Evolutionary conservation across 1,140 invertebrate genomes (phyloP).

Genomic region (Cydia pomonella): DNA sequence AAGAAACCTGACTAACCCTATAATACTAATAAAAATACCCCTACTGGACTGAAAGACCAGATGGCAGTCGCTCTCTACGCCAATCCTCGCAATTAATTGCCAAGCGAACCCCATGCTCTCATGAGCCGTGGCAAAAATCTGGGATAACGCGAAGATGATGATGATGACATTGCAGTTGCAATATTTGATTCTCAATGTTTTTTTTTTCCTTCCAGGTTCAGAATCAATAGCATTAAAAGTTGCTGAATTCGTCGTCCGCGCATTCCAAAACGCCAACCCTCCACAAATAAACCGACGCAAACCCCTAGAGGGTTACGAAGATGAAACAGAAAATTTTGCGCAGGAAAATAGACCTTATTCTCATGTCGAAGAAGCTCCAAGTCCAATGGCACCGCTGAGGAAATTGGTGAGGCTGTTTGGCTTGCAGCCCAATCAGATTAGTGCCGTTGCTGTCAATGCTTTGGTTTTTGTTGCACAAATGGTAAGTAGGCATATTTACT

Average conservation of each 20-base stretch:
- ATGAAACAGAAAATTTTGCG: constrained; percentile 46
- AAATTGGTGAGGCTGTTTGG: constrained; percentile 86
- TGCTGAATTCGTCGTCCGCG: constrained; percentile 72
- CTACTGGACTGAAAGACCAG: too few relatives aligned
- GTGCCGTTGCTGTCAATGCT: constrained; percentile 89
- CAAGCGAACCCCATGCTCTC: too few relatives aligned
- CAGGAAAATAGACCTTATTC: constrained; percentile 50
- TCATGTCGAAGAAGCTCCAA: constrained; percentile 52
- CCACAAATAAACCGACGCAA: constrained; percentile 39
- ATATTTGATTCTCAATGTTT: not conserved
- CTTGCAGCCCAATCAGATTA: constrained; percentile 87
- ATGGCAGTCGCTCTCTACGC: too few relatives aligned
- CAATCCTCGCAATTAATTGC: too few relatives aligned
- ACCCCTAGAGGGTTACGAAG: constrained; percentile 39
- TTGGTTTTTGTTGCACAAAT: constrained; percentile 91
- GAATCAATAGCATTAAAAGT: constrained; percentile 72
- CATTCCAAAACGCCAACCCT: constrained; percentile 59
- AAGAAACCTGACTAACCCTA: too few relatives aligned
- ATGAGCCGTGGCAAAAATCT: too few relatives aligned
- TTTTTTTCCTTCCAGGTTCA: constrained; percentile 53
- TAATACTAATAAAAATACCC: too few relatives aligned
- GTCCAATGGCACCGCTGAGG: constrained; percentile 54
- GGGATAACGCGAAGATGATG: too few relatives aligned
- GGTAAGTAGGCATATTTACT: constrained; percentile 78
- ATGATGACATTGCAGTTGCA: not conserved